Base-by-base conservation (phyloP, 1,140 invertebrate genomes). In the Macrotrachela quadricornifera region DNA sequence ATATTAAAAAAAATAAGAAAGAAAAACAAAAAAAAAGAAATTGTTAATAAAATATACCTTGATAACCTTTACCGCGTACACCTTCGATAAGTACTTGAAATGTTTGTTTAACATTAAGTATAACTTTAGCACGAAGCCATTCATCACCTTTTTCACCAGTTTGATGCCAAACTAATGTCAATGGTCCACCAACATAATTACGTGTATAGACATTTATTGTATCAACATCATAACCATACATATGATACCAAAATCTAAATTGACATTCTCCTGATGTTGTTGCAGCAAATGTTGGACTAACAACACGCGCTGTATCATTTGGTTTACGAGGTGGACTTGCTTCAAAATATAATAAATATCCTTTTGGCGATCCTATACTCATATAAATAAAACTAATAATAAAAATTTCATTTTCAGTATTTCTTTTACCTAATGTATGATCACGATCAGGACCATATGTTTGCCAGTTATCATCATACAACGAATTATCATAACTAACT, bases 1-100 rank as follows among this genome's bases (percentile, higher is more conserved):
- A 30, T 4, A 4, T 2, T 4, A n/a, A 30, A 4, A 4, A 4
- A 9, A 4, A 4, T 30, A 4, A 30, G 3, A 30, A 8, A 30
- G 8, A 8, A 30, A 8, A 30, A 30, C 2, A n/a, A 66, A 59
- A 1, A 59, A 51, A 10, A 58, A 55, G 54, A 65, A 63, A 57
- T 66, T 63, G 18, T 64, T 46, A 42, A 58, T 61, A 9, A 66
- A 60, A 49, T n/a, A 64, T 63, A 21, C 64, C 59, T 39, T 49
- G 52, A 51, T 50, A 56, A n/a, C 57, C 54, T 12, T 43, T 48
- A n/a, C 63, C 63, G 10, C 61, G 49, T 10, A 61, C 46, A 38
- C 57, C 63, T 52, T 65, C 62, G 49, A 65, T 58, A 6, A 61
- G 50, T 13, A 65, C 54, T 63, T 63, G 45, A 42, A 58, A 53